Base-by-base conservation (phyloP, 1,140 invertebrate genomes). In the Lordiphosa stackelbergi region DNA sequence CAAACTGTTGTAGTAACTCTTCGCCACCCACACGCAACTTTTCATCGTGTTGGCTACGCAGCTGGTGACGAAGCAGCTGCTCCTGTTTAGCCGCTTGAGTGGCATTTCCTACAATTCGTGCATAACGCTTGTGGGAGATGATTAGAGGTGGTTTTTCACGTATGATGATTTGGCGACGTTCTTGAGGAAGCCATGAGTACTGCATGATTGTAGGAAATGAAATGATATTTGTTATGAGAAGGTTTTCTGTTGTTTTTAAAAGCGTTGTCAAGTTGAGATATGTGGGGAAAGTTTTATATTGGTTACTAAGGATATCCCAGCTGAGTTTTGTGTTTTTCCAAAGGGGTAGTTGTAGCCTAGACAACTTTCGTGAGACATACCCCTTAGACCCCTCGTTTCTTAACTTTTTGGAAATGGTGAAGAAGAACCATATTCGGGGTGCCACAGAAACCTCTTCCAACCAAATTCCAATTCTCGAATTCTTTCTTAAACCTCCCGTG, bases 181-280 rank as follows among this genome's bases (percentile, higher is more conserved):
- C 66, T 46, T 81, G 75, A 0, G 75, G 75, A 37, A 81, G 37
- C 75, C 75, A 81, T 47, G 62, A 75, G 40, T 81, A 81, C 51
- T 81, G 75, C 75, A 81, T 81, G 38, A 9, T 31, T 37, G 2
- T 2, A 19, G 10, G 38, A 7, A 28, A 61, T 56, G 53, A 22
- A 31, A 36, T 10, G 4, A n/a, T n/a, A n/a, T n/a, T n/a, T n/a
- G n/a, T n/a, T n/a, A n/a, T n/a, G n/a, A n/a, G n/a, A 37, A 7
- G 22, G 2, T 24, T 8, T 8, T 8, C 2, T 8, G 1, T 7
- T 28, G 7, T 35, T 53, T 65, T 28, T 59, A 31, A 55, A 9
- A 34, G 9, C 11, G 24, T 46, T 9, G 43, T 46, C 43, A 31
- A 8, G 28, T 5, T 31, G 7, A 8, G 28, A 31, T 31, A 5